Base-by-base conservation (phyloP, 2,113 vertebrate species). In the Brachyhypopomus occidentalis region DNA sequence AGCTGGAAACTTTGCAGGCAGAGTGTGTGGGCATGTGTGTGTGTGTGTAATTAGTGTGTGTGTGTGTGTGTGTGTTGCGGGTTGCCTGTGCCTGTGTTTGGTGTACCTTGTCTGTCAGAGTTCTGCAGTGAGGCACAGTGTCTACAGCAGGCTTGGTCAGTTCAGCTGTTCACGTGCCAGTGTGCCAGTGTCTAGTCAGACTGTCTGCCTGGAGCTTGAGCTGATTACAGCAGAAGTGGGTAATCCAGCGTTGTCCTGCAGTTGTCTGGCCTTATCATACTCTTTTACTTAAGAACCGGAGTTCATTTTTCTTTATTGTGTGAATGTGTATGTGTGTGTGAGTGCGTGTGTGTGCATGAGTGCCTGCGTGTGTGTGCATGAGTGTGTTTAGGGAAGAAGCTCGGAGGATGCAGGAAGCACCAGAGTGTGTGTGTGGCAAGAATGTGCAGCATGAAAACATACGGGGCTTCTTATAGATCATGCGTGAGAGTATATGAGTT, bases 201-300 rank as follows among this genome's bases (percentile, higher is more conserved):
- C 58, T 74, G 34, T 63, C 14, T 62, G 23, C 74, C 66, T 66
- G n/a, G 9, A 69, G 69, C 62, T 74, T 55, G 41, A 77, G 56
- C 75, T 77, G 79, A 84, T 77, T 84, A 81, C 17, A 2, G 23
- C 27, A 48, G 34, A 48, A 80, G 76, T 74, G 73, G 59, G 74
- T 85, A 83, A 83, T 77, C 77, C 80, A 75, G 55, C 27, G 70
- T 70, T 70, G 71, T 81, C 71, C 80, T 75, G 56, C 41, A 85
- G 75, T 71, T 41, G 70, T 9, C 19, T 70, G 64, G 30, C 25
- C 60, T 8, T 14, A 52, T 2, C 8, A 52, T 52, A 11, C 8
- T 52, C 45, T 14, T 52, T 52, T 45, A 45, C 41, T 45, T 7
- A 7, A 38, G 8, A 48, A 48, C 1, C 41, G 5, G 41, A 48